A percentile compares a stretch with the other conserved stretches of the same genome.
Evolutionary conservation across 2,797 vertebrate genomes (phyloP).

Genomic region (Huso huso): DNA sequence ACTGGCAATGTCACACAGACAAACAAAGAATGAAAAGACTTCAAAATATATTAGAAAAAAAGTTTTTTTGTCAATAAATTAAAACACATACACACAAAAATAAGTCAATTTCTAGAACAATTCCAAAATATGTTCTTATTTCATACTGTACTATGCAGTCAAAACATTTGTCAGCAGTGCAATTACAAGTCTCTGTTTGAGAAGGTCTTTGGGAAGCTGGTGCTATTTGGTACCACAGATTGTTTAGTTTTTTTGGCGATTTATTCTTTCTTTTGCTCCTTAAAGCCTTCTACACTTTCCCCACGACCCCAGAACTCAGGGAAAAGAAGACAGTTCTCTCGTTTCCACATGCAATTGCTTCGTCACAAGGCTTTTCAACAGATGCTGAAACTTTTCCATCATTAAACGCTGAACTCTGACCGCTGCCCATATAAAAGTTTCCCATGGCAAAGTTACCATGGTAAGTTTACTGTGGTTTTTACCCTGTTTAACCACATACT

Average conservation of each 20-base stretch:
- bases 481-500: too few species aligned
- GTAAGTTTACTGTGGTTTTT: too few species aligned
- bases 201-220: slow-evolving; percentile 7
- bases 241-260: neutral
- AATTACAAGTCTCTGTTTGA: neutral
- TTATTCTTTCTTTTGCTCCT: slow-evolving; percentile 16
- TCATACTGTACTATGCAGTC: neutral
- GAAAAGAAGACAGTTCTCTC: too few species aligned
- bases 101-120: slow-evolving; percentile 3
- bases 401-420: too few species aligned
- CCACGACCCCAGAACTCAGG: too few species aligned
- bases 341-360: too few species aligned
- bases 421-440: too few species aligned
- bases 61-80: slow-evolving; percentile 3
- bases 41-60: slow-evolving; percentile 11
- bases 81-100: neutral
- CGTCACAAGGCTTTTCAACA: too few species aligned
- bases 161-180: slow-evolving; percentile 12
- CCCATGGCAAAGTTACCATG: too few species aligned
- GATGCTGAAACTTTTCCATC: too few species aligned
- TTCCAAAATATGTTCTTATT: neutral
- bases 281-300: too few species aligned
- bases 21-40: neutral
- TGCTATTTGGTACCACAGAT: slow-evolving; percentile 6
- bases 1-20: slow-evolving; percentile 22